Evolutionary conservation across 1,140 invertebrate species (phyloP), one percentile per base, ranked within the genome.

Genomic region (Mamestra configurata): DNA sequence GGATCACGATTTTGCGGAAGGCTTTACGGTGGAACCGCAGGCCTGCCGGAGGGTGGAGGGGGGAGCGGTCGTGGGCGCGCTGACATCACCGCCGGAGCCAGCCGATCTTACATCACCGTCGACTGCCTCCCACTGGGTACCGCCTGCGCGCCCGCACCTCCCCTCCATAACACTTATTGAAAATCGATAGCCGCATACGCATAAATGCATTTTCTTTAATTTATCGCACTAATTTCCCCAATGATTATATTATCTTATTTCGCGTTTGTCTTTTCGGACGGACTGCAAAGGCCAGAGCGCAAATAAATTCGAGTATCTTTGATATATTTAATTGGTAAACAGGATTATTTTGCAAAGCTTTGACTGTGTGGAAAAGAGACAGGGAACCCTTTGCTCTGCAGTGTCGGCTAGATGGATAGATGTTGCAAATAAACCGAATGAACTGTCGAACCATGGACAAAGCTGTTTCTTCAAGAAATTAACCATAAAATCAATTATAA

Each of bases 41-140:
- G 77, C 64, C 88, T 87, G 87, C 11, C 88, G 88, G 90, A 85
- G 73, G 83, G 68, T 75, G 86, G 79, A 79, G 88, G 70, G 85
- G 83, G 83, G 43, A n/a, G 43, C 43, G 84, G 83, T 77, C 84
- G 90, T 90, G 88, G 90, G 89, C 84, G 91, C 87, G 90, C 92
- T 94, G 92, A 94, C 92, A 93, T 94, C 92, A 94, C 89, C 92
- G 85, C 87, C 89, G 82, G 87, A 94, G 91, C 88, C 88, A 85
- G 84, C 87, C 86, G 87, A 82, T 93, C 92, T 94, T 93, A 94
- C 92, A 92, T 93, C 92, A 92, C 84, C 90, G 78, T 71, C 75
- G 82, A 79, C 87, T 80, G 82, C 87, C 86, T 89, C 88, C 89
- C 84, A 90, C 89, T 86, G 77, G 81, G 81, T 81, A 70, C 61